phyloP scores from a whole-genome alignment of 2,888 invertebrate species.

The Adelphocoris suturalis region DNA sequence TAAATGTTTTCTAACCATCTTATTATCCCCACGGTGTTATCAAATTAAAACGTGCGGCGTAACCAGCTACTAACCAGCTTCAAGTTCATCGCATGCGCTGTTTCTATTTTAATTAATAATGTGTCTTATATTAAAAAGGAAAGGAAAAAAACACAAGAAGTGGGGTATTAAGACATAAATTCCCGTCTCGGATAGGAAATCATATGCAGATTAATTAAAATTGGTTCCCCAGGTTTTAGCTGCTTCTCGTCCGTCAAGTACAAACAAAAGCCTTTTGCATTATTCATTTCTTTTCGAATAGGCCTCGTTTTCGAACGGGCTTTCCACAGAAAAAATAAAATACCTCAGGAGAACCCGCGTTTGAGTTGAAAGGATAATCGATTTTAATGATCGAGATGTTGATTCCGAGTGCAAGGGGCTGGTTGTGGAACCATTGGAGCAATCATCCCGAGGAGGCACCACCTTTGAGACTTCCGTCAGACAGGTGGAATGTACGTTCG shows the following conservation, averaged over 20 bases:
- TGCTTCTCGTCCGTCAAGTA: slow-evolving; percentile 54
- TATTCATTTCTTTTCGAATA: slow-evolving; percentile 34
- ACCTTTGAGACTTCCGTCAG: not conserved
- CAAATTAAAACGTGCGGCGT: slow-evolving; percentile 52
- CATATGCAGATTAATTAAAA: slow-evolving; percentile 71
- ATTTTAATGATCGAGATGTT: slow-evolving; percentile 52
- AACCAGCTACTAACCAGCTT: slow-evolving; percentile 42
- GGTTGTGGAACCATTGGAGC: not conserved
- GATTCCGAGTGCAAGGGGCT: not conserved
- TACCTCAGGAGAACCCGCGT: not conserved
- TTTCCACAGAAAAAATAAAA: slow-evolving; percentile 33
- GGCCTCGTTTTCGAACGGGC: slow-evolving; percentile 23
- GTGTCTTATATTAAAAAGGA: slow-evolving; percentile 29
- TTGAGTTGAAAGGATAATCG: slow-evolving; percentile 48
- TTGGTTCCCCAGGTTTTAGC: slow-evolving; percentile 64
- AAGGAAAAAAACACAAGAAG: slow-evolving; percentile 1
- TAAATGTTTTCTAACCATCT: slow-evolving; percentile 63
- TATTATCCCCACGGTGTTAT: slow-evolving; percentile 52
- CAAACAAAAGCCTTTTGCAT: slow-evolving; percentile 61
- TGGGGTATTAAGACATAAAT: slow-evolving; percentile 70
- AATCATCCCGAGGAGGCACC: not conserved
- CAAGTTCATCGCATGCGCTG: slow-evolving; percentile 6
- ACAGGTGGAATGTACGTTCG: not conserved
- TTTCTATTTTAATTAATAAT: slow-evolving; percentile 65
- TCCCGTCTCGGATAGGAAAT: slow-evolving; percentile 66